Conservation (phyloP, 2,888 invertebrate species). For the Epistrophella euchroma region DNA sequence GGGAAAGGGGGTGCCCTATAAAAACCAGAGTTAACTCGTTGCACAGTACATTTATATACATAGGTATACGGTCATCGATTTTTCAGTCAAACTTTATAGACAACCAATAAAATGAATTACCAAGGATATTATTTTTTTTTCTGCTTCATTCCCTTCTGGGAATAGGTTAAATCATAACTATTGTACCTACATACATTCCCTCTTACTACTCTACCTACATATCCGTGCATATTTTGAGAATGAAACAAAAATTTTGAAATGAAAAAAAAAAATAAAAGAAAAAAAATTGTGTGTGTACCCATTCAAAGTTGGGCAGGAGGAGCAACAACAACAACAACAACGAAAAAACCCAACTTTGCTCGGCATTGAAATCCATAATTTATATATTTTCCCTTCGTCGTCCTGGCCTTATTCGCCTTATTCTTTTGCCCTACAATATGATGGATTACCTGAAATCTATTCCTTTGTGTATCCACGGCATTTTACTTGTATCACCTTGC, state of each 20-base stretch:
- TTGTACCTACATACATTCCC: constrained; percentile 24
- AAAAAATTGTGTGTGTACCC: constrained; percentile 59
- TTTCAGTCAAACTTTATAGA: constrained; percentile 63
- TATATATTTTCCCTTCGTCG: constrained; percentile 10
- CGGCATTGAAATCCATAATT: constrained; percentile 55
- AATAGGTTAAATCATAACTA: constrained; percentile 38
- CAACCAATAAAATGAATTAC: constrained; percentile 39
- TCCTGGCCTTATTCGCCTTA: neutral
- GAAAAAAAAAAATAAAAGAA: constrained; percentile 26
- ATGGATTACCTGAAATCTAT: constrained; percentile 38
- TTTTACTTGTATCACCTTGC: constrained; percentile 8
- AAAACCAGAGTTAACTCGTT: constrained; percentile 50
- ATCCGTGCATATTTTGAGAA: constrained; percentile 5
- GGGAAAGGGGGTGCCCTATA: constrained; percentile 34
- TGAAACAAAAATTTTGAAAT: constrained; percentile 36
- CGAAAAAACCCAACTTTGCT: constrained; percentile 25
- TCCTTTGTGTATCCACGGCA: constrained; percentile 30
- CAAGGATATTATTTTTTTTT: constrained; percentile 14
- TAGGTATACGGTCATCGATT: constrained; percentile 59
- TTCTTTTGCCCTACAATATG: constrained; percentile 28
- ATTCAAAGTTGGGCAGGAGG: constrained; percentile 35
- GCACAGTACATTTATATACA: constrained; percentile 43
- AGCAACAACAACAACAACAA: constrained; percentile 1
- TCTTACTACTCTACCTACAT: neutral
- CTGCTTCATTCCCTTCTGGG: constrained; percentile 19